Evolutionary conservation across 2,888 invertebrate species (phyloP).

Genomic region (Atrina japonica): DNA sequence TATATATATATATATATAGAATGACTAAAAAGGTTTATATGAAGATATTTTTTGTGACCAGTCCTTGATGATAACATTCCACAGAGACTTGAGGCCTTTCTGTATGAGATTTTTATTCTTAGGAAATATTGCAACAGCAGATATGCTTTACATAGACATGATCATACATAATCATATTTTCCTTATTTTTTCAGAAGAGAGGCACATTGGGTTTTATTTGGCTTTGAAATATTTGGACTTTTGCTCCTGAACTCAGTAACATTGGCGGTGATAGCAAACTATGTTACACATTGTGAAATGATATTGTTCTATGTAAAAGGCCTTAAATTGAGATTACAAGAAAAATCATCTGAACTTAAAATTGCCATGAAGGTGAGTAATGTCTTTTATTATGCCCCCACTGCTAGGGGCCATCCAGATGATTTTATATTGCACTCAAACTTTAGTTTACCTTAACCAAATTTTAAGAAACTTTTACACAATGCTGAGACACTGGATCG

Average conservation of each 20-base stretch:
- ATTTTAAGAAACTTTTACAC: too few species aligned
- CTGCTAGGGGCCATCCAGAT: background rate
- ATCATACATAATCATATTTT: too few species aligned
- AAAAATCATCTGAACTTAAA: slow-evolving; percentile 76
- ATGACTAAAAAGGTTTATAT: too few species aligned
- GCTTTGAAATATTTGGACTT: slow-evolving; percentile 71
- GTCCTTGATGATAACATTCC: too few species aligned
- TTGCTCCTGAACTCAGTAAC: slow-evolving; percentile 77
- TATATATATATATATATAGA: too few species aligned
- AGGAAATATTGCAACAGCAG: too few species aligned
- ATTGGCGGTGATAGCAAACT: slow-evolving; percentile 79
- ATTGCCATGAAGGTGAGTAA: slow-evolving; percentile 77
- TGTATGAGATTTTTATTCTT: too few species aligned
- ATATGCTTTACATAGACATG: too few species aligned
- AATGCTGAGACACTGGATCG: too few species aligned
- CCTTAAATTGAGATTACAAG: slow-evolving; percentile 75
- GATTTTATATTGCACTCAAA: background rate
- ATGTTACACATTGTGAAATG: slow-evolving; percentile 79
- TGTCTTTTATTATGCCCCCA: background rate
- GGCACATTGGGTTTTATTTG: slow-evolving; percentile 68
- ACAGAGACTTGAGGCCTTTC: too few species aligned
- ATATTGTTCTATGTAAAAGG: slow-evolving; percentile 78
- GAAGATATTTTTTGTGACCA: too few species aligned
- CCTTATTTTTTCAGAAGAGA: slow-evolving; percentile 51
- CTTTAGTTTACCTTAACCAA: background rate